These are phyloP conservation scores for Micrastur ruficollis DNA, from an alignment of 2,797 vertebrate species.

Conservation along the genomic window DNA sequence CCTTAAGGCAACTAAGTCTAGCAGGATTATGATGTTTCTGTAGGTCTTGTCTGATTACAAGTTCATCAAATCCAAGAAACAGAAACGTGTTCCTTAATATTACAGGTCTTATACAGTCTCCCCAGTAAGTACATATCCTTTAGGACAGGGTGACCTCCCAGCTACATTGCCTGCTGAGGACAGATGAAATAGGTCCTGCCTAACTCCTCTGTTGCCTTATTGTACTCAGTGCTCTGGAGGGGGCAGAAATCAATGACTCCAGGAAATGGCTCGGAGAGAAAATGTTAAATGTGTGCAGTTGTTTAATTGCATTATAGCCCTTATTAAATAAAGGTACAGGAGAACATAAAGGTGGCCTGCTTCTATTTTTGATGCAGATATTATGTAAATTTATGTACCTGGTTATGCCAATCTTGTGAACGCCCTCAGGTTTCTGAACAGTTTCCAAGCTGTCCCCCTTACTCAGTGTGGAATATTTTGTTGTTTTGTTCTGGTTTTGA, in stretches of 20 bases:
- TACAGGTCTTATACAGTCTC: accelerated
- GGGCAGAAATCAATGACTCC: neutral
- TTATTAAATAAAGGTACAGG: slow-evolving; percentile 64
- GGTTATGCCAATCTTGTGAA: slow-evolving; percentile 57
- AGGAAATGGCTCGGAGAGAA: slow-evolving; percentile 35
- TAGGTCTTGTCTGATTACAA: neutral
- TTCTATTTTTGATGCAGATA: slow-evolving; percentile 60
- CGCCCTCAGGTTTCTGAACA: slow-evolving; percentile 63
- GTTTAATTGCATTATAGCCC: slow-evolving; percentile 66
- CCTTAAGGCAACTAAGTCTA: neutral
- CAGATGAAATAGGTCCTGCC: neutral
- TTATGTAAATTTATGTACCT: slow-evolving; percentile 74
- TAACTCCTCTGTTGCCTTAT: neutral
- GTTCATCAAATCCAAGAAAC: neutral
- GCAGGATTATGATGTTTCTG: neutral
- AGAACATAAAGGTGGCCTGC: slow-evolving; percentile 29
- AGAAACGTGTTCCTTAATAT: neutral
- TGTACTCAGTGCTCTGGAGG: neutral
- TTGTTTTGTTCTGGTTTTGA: slow-evolving; percentile 24
- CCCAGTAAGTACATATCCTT: accelerated
- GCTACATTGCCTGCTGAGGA: neutral
- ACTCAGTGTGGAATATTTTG: neutral
- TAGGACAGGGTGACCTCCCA: neutral
- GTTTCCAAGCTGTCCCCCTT: slow-evolving; percentile 50
- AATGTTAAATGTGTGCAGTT: neutral